Evolutionary conservation across 2,888 invertebrate genomes (phyloP).

Genomic region (Ernsta delagoae): DNA sequence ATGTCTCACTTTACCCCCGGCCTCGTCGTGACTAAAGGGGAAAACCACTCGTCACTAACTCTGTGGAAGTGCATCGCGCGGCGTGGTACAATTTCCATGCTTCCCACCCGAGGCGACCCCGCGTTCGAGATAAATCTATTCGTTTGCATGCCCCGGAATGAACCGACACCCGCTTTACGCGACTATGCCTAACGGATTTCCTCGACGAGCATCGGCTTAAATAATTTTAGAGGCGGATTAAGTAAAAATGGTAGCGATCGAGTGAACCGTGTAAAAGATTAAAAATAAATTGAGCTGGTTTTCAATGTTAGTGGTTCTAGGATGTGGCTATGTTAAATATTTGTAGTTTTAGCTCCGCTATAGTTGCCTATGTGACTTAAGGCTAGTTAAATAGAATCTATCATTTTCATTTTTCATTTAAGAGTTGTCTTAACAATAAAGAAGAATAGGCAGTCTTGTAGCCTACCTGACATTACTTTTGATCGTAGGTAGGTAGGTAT

Average conservation of each 20-base stretch:
- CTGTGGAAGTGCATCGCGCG: constrained; percentile 47
- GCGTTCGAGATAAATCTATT: constrained; percentile 50
- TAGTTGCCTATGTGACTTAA: no score
- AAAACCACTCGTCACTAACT: constrained; percentile 74
- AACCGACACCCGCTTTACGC: constrained; percentile 13
- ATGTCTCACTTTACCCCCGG: constrained; percentile 64
- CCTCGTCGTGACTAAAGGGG: constrained; percentile 61
- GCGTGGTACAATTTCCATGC: constrained; percentile 52
- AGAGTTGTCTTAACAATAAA: no score
- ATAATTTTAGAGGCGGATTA: constrained; percentile 9
- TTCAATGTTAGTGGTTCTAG: neutral
- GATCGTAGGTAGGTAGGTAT: no score
- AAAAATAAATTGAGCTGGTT: neutral
- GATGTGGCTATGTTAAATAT: neutral
- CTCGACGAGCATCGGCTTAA: constrained; percentile 41
- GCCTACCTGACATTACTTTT: no score
- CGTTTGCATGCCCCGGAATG: constrained; percentile 45
- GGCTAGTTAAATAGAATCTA: no score
- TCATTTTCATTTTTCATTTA: no score
- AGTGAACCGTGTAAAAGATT: constrained; percentile 7
- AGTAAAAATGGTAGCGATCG: constrained; percentile 4
- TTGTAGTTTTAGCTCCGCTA: no score
- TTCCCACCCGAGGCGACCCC: constrained; percentile 47
- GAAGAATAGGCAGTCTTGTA: no score
- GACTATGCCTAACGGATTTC: constrained; percentile 43